Conservation (phyloP, 2,113 vertebrate genomes). For the Amphiprion percula region DNA sequence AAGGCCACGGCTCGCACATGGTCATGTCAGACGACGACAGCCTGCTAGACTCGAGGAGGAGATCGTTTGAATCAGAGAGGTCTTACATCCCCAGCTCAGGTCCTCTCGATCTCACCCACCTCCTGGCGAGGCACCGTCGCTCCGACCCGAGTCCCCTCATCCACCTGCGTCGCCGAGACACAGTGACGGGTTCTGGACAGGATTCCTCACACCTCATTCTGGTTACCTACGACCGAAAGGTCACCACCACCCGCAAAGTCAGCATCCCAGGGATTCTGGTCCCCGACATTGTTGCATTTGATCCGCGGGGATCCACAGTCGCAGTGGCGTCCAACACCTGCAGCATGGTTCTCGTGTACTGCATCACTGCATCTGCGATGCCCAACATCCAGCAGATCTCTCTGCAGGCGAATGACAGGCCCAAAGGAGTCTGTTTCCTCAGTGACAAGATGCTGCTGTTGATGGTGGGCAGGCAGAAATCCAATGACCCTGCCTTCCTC, state of each 20-base stretch:
- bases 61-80: conserved; percentile 82
- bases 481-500: conserved; percentile 90
- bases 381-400: conserved; percentile 93
- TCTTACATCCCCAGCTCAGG: conserved; percentile 80
- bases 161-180: conserved; percentile 87
- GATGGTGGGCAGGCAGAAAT: conserved; percentile 92
- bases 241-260: conserved; percentile 90
- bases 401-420: conserved; percentile 90
- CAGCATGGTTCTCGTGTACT: conserved; percentile 91
- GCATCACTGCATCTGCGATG: conserved; percentile 86
- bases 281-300: conserved; percentile 93
- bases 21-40: conserved; percentile 74
- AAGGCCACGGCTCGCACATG: conserved; percentile 67
- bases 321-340: conserved; percentile 94
- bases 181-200: conserved; percentile 89
- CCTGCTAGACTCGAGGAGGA: conserved; percentile 75
- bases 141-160: conserved; percentile 89
- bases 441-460: conserved; percentile 90
- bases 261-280: conserved; percentile 94
- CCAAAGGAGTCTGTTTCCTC: conserved; percentile 95
- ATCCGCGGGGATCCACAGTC: conserved; percentile 85
- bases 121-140: conserved; percentile 83
- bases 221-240: conserved; percentile 91
- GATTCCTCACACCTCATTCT: conserved; percentile 95
- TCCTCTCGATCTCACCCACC: conserved; percentile 90